These are phyloP conservation scores for Cichladusa arquata DNA, from an alignment of 2,113 vertebrate genomes.

Conservation along the genomic window DNA sequence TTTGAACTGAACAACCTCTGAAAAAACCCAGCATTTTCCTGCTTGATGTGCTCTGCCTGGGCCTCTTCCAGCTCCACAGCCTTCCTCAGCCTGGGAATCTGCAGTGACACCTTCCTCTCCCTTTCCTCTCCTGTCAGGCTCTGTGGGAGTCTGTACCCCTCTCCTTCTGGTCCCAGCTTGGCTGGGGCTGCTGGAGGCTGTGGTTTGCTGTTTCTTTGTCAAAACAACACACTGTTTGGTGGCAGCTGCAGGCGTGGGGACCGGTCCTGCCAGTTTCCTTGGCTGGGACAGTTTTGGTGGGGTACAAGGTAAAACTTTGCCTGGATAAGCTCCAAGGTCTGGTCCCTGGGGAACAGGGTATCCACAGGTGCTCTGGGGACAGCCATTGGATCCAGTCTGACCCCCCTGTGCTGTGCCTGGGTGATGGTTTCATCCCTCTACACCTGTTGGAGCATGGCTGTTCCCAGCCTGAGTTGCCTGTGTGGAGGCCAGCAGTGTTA, in stretches of 20 bases:
- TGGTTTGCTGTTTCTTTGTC: not conserved
- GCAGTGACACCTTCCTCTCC: not conserved
- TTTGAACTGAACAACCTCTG: not conserved
- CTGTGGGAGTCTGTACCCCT: too few species aligned
- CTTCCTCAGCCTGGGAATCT: not conserved
- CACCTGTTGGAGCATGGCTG: not conserved
- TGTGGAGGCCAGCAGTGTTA: not conserved
- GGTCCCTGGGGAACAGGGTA: not conserved
- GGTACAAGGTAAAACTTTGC: not conserved
- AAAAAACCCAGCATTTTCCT: not conserved
- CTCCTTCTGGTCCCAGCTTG: not conserved
- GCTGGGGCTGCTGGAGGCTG: not conserved
- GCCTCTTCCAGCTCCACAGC: not conserved
- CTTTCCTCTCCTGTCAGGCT: not conserved
- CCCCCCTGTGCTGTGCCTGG: not conserved
- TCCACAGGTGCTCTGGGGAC: not conserved
- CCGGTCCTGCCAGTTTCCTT: not conserved
- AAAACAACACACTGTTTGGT: not conserved
- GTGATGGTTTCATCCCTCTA: not conserved
- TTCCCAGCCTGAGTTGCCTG: not conserved
- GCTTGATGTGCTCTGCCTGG: fast-evolving
- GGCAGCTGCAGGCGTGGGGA: not conserved
- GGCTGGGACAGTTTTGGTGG: not conserved
- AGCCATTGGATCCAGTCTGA: not conserved
- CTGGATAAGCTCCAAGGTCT: not conserved